phyloP scores from a whole-genome alignment of 2,888 invertebrate genomes.

The Linnaemya vulpina region DNA sequence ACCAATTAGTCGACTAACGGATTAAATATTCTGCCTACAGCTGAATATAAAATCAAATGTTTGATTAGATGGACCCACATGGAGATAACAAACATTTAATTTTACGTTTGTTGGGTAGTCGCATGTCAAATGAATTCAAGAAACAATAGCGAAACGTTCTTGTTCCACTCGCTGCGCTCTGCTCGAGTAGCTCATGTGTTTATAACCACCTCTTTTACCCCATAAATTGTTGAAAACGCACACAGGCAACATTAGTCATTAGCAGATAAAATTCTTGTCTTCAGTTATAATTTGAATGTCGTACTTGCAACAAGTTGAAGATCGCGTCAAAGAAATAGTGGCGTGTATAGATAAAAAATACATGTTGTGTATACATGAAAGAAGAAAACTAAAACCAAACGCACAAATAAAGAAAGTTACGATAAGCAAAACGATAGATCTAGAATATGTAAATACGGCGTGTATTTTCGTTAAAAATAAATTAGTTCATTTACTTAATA shows the following conservation, averaged over 20 bases:
- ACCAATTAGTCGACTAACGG: too few relatives aligned
- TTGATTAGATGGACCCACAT: neutral
- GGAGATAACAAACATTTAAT: neutral
- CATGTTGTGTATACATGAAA: neutral
- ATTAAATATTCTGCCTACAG: too few relatives aligned
- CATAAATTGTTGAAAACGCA: slow-evolving; percentile 3
- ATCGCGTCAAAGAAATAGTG: slow-evolving; percentile 30
- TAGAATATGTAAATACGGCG: slow-evolving; percentile 6
- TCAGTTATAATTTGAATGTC: slow-evolving; percentile 67
- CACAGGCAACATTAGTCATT: slow-evolving; percentile 29
- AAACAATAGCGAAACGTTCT: slow-evolving; percentile 24
- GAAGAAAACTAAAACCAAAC: slow-evolving; percentile 13
- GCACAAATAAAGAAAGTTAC: neutral
- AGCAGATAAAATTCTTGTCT: slow-evolving; percentile 55
- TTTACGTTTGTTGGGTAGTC: neutral
- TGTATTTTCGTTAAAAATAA: slow-evolving; percentile 1
- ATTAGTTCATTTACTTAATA: slow-evolving; percentile 40
- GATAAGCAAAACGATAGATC: neutral
- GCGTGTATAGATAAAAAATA: neutral
- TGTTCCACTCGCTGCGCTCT: slow-evolving; percentile 30
- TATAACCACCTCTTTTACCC: slow-evolving; percentile 3
- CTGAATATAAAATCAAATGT: too few relatives aligned
- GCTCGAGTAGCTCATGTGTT: neutral
- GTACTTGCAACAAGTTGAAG: slow-evolving; percentile 71
- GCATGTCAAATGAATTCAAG: neutral